These are phyloP conservation scores for Tympanuchus pallidicinctus DNA, from an alignment of 2,113 vertebrate genomes.

Conservation along the genomic window DNA sequence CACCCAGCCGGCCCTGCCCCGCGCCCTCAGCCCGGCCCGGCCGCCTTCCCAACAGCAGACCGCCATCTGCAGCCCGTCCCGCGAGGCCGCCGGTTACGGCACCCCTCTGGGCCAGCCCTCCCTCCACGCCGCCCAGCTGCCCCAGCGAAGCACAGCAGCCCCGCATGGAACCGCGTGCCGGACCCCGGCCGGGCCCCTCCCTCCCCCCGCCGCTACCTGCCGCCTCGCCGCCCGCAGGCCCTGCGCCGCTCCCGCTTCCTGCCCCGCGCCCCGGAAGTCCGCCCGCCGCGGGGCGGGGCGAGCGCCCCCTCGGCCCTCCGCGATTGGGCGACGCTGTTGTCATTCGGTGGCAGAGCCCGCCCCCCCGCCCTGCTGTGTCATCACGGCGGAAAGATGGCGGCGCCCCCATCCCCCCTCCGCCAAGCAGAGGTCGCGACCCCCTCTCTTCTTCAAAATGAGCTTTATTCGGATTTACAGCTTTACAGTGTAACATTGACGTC, in stretches of 20 bases:
- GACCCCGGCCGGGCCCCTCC: no score
- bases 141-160: no score
- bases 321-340: not conserved
- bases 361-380: constrained; percentile 35
- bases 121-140: not conserved
- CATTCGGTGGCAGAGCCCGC: not conserved
- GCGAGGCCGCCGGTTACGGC: not conserved
- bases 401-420: not conserved
- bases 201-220: not conserved
- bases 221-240: not conserved
- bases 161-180: no score
- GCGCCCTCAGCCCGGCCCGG: not conserved
- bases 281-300: not conserved
- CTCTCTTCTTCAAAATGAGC: not conserved
- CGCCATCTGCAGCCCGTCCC: no score
- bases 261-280: constrained; percentile 28
- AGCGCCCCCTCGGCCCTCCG: not conserved
- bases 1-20: no score
- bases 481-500: not conserved
- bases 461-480: not conserved
- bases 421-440: not conserved
- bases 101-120: not conserved
- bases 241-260: not conserved
- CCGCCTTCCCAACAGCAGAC: not conserved
- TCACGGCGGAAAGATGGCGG: constrained; percentile 44